These are phyloP conservation scores for Flexamia atlantica DNA, from an alignment of 2,888 invertebrate genomes.

Conservation along the genomic window DNA sequence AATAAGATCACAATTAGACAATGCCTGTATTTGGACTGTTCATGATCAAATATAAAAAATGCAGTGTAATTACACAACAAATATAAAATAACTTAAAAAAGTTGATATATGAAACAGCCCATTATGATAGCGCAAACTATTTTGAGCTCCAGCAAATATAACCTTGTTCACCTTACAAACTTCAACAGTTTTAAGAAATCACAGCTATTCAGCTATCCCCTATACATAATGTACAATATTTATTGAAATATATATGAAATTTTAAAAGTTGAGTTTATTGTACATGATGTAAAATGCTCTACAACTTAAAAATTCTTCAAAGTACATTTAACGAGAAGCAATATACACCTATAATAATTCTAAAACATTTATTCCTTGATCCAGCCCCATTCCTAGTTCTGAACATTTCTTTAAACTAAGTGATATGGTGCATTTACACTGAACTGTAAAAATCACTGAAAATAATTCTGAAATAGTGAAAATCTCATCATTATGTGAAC, in stretches of 20 bases:
- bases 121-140: no score
- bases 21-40: no score
- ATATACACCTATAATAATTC: neutral
- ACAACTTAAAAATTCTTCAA: neutral
- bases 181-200: neutral
- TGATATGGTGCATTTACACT: slow-evolving; percentile 30
- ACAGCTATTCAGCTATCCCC: neutral
- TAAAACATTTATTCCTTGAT: neutral
- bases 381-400: neutral
- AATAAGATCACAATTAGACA: no score
- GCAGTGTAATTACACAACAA: no score
- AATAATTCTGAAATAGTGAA: neutral
- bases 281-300: neutral
- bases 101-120: no score
- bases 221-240: slow-evolving; percentile 35
- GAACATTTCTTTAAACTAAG: neutral
- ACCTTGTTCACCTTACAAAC: neutral
- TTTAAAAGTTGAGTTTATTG: slow-evolving; percentile 10
- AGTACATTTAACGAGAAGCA: slow-evolving; percentile 12
- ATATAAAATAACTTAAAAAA: no score
- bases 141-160: neutral
- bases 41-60: no score
- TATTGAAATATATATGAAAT: slow-evolving; percentile 18
- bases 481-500: no score
- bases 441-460: neutral